Evolutionary conservation across 2,888 invertebrate species (phyloP), one percentile per base, ranked within the genome.

Genomic region (Melieria picta): DNA sequence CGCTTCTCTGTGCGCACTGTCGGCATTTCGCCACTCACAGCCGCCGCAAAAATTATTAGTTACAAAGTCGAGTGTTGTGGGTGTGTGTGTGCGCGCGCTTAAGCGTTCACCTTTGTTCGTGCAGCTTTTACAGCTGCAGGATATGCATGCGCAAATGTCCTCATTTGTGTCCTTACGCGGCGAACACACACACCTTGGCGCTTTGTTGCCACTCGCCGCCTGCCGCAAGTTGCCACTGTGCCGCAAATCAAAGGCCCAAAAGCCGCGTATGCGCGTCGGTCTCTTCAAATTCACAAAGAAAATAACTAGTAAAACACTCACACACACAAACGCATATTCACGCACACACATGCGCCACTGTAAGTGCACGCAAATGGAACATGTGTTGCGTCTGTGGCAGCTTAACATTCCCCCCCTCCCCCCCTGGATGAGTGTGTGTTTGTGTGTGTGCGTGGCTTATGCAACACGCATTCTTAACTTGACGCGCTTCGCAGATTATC

Each of bases 161-260:
- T 30, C 3, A 30, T 3, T 30, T 30, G 30, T 30, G 30, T 30
- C 30, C 30, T 30, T 30, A 30, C 30, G 30, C 30, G 30, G 1
- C 30, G 30, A 1, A 30, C 30, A 30, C 30, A 30, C 30, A 30
- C 30, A 30, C 30, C 30, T 30, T 30, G 30, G 30, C 30, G 30
- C 30, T 16, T 16, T 16, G 16, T 16, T 16, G 16, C 16, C 16
- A 16, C 16, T 30, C 30, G 61, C 60, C 61, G 67, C 67, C 60
- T 67, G 60, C 50, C 67, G 57, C 30, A 48, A 11, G 13, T 16
- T 13, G n/a, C 47, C 10, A 66, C 45, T 60, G 58, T 67, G 66
- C 52, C 43, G 52, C 16, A 48, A 60, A 67, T 67, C 67, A 67
- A 67, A 67, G 67, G 60, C 60, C 16, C 43, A 67, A 67, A 66